Base-by-base conservation (phyloP, 2,888 invertebrate species). In the Tetranychus piercei region DNA sequence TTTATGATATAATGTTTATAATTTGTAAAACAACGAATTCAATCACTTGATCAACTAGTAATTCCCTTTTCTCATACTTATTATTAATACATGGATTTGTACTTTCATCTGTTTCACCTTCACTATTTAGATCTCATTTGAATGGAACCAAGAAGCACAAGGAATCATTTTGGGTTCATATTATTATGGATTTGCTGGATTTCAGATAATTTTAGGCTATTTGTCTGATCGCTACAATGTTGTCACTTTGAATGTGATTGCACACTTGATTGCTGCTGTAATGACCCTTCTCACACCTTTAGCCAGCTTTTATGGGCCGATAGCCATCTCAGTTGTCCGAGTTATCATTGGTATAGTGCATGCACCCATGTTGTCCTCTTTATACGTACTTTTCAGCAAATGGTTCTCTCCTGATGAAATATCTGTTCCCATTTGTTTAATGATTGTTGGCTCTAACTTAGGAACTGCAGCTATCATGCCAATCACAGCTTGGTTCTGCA, bases 121-220 rank as follows among this genome's bases (percentile, higher is more conserved):
- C n/a, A n/a, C n/a, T n/a, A n/a, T n/a, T n/a, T n/a, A n/a, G n/a
- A 55, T 55, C 15, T 55, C 55, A 43, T 78, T 76, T 64, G 75
- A 76, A 20, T 69, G 69, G 69, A 69, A 11, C 5, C 22, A 69
- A 69, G 11, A 22, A 6, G 69, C 20, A 6, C 69, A 23, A 69
- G 34, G 22, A 11, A 20, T 23, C 22, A 69, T 69, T 23, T 15
- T 69, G 20, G 69, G 22, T 11, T 69, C 69, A 20, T 69, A 69
- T 22, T 69, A 69, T 69, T 69, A 69, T 69, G 69, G 69, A 20
- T 69, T 23, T 22, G 34, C 69, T 9, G 69, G 20, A 11, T 20
- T 23, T 11, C 20, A 23, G 11, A 23, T 23, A 11, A 69, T 69
- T 69, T 20, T 23, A 8, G 69, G 69, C 11, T 23, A 23, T 23